These are phyloP conservation scores for Molorchus minor DNA, from an alignment of 2,888 invertebrate genomes.

Conservation along the genomic window DNA sequence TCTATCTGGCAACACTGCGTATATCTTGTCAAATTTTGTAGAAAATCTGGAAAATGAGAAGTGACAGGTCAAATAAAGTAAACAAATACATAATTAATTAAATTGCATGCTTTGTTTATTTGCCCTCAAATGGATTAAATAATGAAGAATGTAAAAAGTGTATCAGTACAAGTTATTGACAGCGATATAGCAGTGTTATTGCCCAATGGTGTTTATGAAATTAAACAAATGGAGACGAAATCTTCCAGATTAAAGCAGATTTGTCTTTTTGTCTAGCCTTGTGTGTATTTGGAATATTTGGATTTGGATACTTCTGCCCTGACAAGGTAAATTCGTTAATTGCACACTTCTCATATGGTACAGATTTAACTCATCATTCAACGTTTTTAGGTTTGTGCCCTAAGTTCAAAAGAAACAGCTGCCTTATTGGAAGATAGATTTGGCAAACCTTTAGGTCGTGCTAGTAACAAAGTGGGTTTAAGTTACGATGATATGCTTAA, in stretches of 20 bases:
- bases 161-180: slow-evolving; percentile 82
- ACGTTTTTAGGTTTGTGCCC: slow-evolving; percentile 73
- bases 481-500: slow-evolving; percentile 89
- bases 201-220: slow-evolving; percentile 81
- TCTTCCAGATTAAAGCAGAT: slow-evolving; percentile 82
- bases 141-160: slow-evolving; percentile 67
- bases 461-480: slow-evolving; percentile 71
- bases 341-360: slow-evolving; percentile 10
- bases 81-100: slow-evolving; percentile 17
- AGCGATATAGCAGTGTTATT: slow-evolving; percentile 83
- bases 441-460: slow-evolving; percentile 57
- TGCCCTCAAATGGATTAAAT: slow-evolving; percentile 52
- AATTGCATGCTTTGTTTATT: slow-evolving; percentile 9
- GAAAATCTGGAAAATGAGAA: no score
- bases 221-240: slow-evolving; percentile 85
- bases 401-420: slow-evolving; percentile 69
- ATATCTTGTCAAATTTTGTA: neutral
- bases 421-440: slow-evolving; percentile 63
- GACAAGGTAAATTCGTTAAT: slow-evolving; percentile 71
- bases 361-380: slow-evolving; percentile 16
- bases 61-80: slow-evolving; percentile 19
- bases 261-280: slow-evolving; percentile 81
- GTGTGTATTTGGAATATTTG: slow-evolving; percentile 86
- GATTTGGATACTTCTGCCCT: slow-evolving; percentile 89
- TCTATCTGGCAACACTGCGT: no score